Base-by-base conservation (phyloP, 2,797 vertebrate genomes). In the Eulemur coronatus region DNA sequence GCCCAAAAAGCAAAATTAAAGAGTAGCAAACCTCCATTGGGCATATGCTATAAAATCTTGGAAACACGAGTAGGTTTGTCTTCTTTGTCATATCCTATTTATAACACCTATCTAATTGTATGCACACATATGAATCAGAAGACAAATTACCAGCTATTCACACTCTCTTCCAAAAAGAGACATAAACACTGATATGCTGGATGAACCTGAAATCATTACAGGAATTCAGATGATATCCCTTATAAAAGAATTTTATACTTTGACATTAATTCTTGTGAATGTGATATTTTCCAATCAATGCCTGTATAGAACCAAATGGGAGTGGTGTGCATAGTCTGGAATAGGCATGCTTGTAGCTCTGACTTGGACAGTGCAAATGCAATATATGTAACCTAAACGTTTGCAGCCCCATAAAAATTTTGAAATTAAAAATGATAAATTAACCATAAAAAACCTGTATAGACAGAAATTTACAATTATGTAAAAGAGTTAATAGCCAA, bases 1-100 rank as follows among this genome's bases (percentile, higher is more conserved):
- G 99, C 98, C 99, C 98, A 96, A 99, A 98, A 98, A 98, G 98
- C 98, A 98, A 99, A 99, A 99, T 99, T 99, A 99, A 99, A 99
- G 99, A 99, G 99, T 65, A 99, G 98, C 97, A 97, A 98, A 98
- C 98, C 97, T 97, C 98, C n/a, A 98, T 92, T 98, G 99, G 99
- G 98, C 98, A 99, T 98, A 98, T 75, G 95, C 98, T 97, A 95
- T 98, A 98, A 99, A 98, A 99, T 98, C 99, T 98, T 96, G 97
- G 99, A 98, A 99, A 99, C 99, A 98, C 89, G 98, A 99, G 99
- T 96, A 98, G 98, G 98, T 98, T 81, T 97, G 98, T 98, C 98
- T 98, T 98, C 98, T 98, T 99, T 98, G 98, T 98, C 99, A 99
- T 99, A 98, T 99, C 99, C 99, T 99, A 99, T 99, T 99, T 99